Evolutionary conservation across 2,888 invertebrate genomes (phyloP), one percentile per base, ranked within the genome.

Genomic region (Dusona sp.): DNA sequence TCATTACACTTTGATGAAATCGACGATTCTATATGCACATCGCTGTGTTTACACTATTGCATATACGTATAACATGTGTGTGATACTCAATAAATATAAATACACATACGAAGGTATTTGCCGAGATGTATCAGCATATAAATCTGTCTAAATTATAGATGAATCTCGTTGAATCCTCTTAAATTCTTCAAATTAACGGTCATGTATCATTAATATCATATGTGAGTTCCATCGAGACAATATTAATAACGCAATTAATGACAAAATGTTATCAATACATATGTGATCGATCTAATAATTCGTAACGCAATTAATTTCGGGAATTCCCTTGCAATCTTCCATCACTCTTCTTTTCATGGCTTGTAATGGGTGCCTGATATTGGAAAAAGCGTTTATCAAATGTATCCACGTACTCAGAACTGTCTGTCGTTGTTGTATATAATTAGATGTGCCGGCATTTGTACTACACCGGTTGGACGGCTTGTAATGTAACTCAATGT

Each of bases 1-100:
- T 85, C 85, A 82, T 85, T 82, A 79, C 82, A 82, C 85, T 79
- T 79, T 81, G 74, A 79, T 77, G 82, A 82, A 85, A 85, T 74
- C 73, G 65, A 73, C 67, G 57, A 61, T 81, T 72, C 77, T 65
- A 73, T 78, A 45, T 65, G 45, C 45, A 54, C 61, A 22, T 45
- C 54, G 25, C 19, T n/a, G 2, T 75, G 68, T 68, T 42, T 68
- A 68, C n/a, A 16, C 36, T 3, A 42, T 22, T 42, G 38, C 67
- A 38, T 67, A 67, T n/a, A 13, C 13, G 3, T n/a, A 11, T 42
- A 36, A 42, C 38, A 42, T 67, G 22, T 67, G 22, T 29, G 0
- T 29, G 16, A 61, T 61, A 29, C 7, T 11, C 22, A 68, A 68
- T 68, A 22, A 67, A 38, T 9, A 38, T 29, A 48, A 29, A 70